Evolutionary conservation across 1,140 invertebrate genomes (phyloP), one percentile per base, ranked within the genome.

Genomic region (Drosophila lacteicornis): DNA sequence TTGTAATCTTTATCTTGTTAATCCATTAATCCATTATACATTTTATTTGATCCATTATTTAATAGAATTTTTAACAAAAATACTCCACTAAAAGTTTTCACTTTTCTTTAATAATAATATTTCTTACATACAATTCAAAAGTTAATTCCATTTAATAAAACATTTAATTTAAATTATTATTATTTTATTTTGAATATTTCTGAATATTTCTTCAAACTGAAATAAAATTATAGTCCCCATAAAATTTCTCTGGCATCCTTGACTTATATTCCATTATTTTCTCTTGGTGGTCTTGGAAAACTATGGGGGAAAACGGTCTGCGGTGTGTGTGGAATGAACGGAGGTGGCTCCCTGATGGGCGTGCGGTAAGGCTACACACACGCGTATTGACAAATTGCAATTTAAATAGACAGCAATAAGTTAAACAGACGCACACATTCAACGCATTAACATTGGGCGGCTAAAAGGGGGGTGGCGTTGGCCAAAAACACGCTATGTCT

Each of bases 381-480:
- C 68, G 68, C 65, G 53, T 88, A 88, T 88, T 88, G 85, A 90
- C 85, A 88, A 88, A 90, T 90, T 88, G 81, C 85, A 90, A 91
- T 88, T 88, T 88, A 88, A 88, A 88, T 90, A 85, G 81, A 88
- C 85, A 82, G 81, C 81, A 88, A 90, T 85, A 88, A 88, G 85
- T 90, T 90, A 88, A 88, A 90, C 66, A 85, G 78, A 90, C 84
- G 73, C 65, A 75, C 68, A 75, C 58, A 58, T 45, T 19, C 50
- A 70, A 25, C 43, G 33, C 43, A 59, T 36, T 49, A 46, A 53
- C 56, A 46, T 61, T 30, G 43, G 38, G 42, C 42, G 69, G 38
- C 7, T 46, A 33, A 19, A 33, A 22, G 69, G 55, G 47, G 19
- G 69, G 55, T 33, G 19, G 40, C 15, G 47, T 9, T 11, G 42